phyloP scores from a whole-genome alignment of 2,888 invertebrate genomes.

The Rhagonycha lutea region DNA sequence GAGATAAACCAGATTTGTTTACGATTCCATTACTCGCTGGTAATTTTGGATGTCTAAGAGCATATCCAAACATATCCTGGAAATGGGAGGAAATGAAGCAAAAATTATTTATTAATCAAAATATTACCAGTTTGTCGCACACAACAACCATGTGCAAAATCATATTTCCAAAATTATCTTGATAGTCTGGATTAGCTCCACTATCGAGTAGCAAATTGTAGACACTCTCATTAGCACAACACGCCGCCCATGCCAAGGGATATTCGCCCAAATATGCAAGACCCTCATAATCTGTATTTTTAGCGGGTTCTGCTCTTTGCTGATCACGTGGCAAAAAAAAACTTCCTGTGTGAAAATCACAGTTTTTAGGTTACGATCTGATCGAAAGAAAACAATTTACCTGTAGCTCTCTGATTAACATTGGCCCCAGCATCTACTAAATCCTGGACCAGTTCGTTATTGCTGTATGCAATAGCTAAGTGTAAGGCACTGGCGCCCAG shows the following conservation, averaged over 20 bases:
- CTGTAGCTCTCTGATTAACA: slow-evolving; percentile 90
- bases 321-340: slow-evolving; percentile 96
- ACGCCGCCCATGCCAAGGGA: slow-evolving; percentile 96
- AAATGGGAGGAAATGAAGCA: neutral
- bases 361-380: neutral
- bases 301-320: slow-evolving; percentile 76
- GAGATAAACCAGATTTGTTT: slow-evolving; percentile 90
- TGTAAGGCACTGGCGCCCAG: slow-evolving; percentile 93
- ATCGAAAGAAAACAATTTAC: slow-evolving; percentile 53
- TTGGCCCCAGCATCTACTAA: slow-evolving; percentile 91
- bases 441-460: slow-evolving; percentile 92
- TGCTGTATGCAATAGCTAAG: slow-evolving; percentile 94
- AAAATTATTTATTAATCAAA: neutral
- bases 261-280: slow-evolving; percentile 97
- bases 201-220: slow-evolving; percentile 92
- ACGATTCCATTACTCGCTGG: slow-evolving; percentile 91
- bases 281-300: slow-evolving; percentile 92
- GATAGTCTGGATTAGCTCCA: slow-evolving; percentile 93
- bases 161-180: slow-evolving; percentile 97
- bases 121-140: slow-evolving; percentile 87
- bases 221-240: slow-evolving; percentile 95
- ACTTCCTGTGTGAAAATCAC: slow-evolving; percentile 61
- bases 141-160: slow-evolving; percentile 99
- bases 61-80: slow-evolving; percentile 98
- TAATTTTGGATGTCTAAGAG: slow-evolving; percentile 89